Conservation (phyloP, 2,888 invertebrate genomes). For the Eupithecia tripunctaria region DNA sequence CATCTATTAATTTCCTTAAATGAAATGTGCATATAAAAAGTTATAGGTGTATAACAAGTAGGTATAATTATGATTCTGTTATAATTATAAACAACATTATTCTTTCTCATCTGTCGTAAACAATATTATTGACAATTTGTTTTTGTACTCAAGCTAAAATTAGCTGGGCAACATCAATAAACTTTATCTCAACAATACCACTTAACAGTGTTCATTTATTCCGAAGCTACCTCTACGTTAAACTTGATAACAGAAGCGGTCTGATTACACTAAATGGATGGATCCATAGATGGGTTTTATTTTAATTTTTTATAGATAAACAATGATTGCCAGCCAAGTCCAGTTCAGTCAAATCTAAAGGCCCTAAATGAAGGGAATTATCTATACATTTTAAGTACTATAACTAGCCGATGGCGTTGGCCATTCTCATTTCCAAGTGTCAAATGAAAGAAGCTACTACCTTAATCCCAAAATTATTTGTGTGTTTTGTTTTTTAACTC, state of each 20-base stretch:
- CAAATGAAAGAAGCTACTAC: background rate
- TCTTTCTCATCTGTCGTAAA: conserved; percentile 32
- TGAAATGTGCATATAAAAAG: conserved; percentile 49
- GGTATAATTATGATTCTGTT: conserved; percentile 51
- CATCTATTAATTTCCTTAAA: conserved; percentile 46
- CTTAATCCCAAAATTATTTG: background rate
- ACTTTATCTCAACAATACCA: conserved; percentile 66
- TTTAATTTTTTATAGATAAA: too few species aligned
- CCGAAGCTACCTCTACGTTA: conserved; percentile 61
- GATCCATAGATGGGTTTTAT: background rate
- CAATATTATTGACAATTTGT: conserved; percentile 36
- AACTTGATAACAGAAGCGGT: conserved; percentile 51
- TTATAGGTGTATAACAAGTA: conserved; percentile 49
- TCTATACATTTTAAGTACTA: background rate
- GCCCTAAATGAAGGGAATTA: background rate
- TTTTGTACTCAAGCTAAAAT: conserved; percentile 62
- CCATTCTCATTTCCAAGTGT: background rate
- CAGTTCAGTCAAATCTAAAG: background rate
- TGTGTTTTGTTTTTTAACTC: background rate
- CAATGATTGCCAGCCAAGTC: background rate
- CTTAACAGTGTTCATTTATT: conserved; percentile 73
- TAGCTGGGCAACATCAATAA: conserved; percentile 67
- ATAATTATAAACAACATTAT: conserved; percentile 38
- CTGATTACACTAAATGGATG: background rate
- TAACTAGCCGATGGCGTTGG: background rate